Conservation (phyloP, 2,113 vertebrate species). For the Motacilla alba region DNA sequence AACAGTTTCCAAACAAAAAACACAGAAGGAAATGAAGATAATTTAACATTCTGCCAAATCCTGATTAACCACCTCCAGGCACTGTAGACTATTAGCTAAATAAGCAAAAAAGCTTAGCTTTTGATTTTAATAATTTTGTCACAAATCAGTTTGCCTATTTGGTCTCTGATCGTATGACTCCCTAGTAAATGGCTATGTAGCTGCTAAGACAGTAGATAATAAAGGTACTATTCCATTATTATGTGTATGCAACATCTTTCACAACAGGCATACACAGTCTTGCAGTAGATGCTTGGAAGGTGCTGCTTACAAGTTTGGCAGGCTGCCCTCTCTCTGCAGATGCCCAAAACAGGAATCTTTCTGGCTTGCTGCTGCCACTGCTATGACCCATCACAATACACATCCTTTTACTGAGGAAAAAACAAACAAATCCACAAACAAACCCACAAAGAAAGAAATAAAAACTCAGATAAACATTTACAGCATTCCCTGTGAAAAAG, state of each 20-base stretch:
- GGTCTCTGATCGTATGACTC: neutral
- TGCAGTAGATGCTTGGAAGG: neutral
- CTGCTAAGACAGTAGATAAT: neutral
- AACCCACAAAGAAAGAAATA: neutral
- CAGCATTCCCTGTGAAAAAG: neutral
- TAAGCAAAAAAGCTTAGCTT: neutral
- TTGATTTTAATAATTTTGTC: neutral
- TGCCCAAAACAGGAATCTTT: neutral
- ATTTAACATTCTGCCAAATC: neutral
- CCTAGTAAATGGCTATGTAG: neutral
- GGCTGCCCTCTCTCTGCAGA: neutral
- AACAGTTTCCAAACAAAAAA: neutral
- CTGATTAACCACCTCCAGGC: neutral
- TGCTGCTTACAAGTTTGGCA: neutral
- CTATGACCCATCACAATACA: neutral
- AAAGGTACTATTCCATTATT: neutral
- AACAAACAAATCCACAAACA: neutral
- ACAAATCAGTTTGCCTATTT: neutral
- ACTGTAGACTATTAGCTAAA: neutral
- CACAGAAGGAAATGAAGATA: neutral
- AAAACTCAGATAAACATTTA: neutral
- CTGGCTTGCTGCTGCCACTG: neutral
- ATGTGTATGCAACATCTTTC: neutral
- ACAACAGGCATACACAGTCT: neutral
- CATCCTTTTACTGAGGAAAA: neutral